Percentiles rank a stretch among this genome's conserved stretches.
These are phyloP conservation scores for Spicauda simplicius DNA, from an alignment of 2,888 invertebrate genomes.

Conservation along the genomic window DNA sequence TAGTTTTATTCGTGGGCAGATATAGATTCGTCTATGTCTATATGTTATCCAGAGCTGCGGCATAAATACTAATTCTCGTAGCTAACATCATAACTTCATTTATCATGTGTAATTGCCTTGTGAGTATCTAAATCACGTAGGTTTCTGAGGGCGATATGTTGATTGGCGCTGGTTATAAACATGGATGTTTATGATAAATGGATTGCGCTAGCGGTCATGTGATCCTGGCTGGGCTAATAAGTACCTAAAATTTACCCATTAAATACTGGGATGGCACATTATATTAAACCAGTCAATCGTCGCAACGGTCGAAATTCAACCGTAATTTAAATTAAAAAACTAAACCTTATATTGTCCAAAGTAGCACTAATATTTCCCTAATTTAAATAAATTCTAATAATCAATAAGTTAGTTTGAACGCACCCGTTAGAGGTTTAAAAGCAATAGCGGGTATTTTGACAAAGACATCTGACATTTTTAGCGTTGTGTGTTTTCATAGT, in stretches of 20 bases:
- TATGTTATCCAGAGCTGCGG: neutral
- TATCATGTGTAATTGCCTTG: slow-evolving; percentile 2
- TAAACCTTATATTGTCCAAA: no score
- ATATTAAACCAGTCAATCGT: no score
- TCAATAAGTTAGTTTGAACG: no score
- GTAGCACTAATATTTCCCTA: no score
- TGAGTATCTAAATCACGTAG: neutral
- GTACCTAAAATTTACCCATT: slow-evolving; percentile 37
- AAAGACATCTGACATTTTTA: no score
- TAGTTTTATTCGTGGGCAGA: no score
- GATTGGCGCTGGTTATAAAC: slow-evolving; percentile 47
- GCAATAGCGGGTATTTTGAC: no score
- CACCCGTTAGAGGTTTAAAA: no score
- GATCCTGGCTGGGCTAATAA: slow-evolving; percentile 42
- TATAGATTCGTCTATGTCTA: neutral
- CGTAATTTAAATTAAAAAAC: no score
- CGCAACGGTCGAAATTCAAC: no score
- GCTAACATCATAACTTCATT: neutral
- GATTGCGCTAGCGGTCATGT: slow-evolving; percentile 43
- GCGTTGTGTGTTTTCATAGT: no score
- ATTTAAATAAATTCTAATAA: no score
- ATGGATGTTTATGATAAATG: slow-evolving; percentile 45
- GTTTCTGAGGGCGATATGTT: slow-evolving; percentile 37
- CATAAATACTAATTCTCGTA: neutral
- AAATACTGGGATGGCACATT: slow-evolving; percentile 39